Evolutionary conservation across 2,113 vertebrate genomes (phyloP), one percentile per base, ranked within the genome.

Genomic region (Microtus ochrogaster): DNA sequence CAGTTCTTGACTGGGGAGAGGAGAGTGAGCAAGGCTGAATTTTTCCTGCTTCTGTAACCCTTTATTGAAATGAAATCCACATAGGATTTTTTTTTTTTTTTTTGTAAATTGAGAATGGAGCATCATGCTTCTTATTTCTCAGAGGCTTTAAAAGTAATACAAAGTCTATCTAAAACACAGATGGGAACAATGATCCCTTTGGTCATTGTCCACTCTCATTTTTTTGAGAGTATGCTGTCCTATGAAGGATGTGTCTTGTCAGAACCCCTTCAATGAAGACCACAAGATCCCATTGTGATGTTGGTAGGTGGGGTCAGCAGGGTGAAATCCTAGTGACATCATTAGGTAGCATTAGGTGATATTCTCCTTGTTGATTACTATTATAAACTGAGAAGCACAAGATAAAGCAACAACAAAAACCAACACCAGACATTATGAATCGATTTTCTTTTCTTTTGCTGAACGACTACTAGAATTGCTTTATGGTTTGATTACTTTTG

Each of bases 311-410:
- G 28, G 17, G 4, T 66, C 26, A 44, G 17, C 5, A 22, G 63
- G 44, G 22, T 66, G 58, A 61, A 66, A 30, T 68, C 63, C 33
- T 47, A 47, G 19, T 49, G 65, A 70, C 11, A 86, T 86, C 30
- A 70, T 87, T 19, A 94, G 82, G 72, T 97, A 97, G 81, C 98
- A 92, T 92, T 92, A 49, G 84, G 84, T 97, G 94, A 98, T 74
- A 94, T 66, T 88, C 30, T 88, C 91, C 97, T 77, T 91, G 63
- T 76, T 86, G 97, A 95, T 21, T 96, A 61, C 49, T 28, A 77
- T 83, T 33, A 39, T 94, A 86, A 78, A 74, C 63, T 96, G 95
- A 98, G 97, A 96, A 94, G 76, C 36, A 84, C 82, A 91, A 33
- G 39, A 39, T 58, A 91, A 83, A 81, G 77, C 65, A 74, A 14